phyloP scores from a whole-genome alignment of 2,113 vertebrate genomes.

The Triplophysa tibetana region DNA sequence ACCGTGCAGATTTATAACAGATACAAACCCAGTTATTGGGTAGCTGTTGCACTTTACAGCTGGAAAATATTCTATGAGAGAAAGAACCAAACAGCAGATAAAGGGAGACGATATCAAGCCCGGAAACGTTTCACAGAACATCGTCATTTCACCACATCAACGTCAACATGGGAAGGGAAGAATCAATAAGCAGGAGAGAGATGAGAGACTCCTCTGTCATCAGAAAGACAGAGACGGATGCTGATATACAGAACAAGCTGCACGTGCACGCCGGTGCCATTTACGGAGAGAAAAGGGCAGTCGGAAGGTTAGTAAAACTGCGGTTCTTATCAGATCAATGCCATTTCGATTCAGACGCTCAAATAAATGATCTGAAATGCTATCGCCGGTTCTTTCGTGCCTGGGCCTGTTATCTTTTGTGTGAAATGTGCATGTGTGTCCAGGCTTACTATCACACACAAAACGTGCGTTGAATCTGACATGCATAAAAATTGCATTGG shows the following conservation, averaged over 20 bases:
- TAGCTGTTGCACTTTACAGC: constrained; percentile 30
- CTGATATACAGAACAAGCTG: constrained; percentile 28
- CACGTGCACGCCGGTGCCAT: background rate
- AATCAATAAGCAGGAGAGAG: constrained; percentile 69
- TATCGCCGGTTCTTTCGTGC: background rate
- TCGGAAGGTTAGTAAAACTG: constrained; percentile 39
- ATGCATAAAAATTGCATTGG: constrained; percentile 17
- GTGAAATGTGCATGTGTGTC: background rate
- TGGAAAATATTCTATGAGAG: constrained; percentile 35
- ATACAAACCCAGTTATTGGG: constrained; percentile 19
- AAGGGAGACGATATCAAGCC: constrained; percentile 16
- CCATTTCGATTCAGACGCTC: constrained; percentile 12
- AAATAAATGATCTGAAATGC: constrained; percentile 25
- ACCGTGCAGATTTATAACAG: constrained; percentile 41
- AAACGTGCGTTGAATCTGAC: constrained; percentile 21
- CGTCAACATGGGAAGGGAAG: constrained; percentile 49
- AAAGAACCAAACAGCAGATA: constrained; percentile 15
- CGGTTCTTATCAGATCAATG: constrained; percentile 28
- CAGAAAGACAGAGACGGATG: constrained; percentile 30
- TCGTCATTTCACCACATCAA: constrained; percentile 65
- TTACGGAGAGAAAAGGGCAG: constrained; percentile 21
- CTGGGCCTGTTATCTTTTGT: constrained; percentile 17
- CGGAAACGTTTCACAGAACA: constrained; percentile 7
- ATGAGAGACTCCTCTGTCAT: constrained; percentile 41
- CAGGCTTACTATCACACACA: background rate